Percentiles rank a stretch among this genome's conserved stretches.
These are phyloP conservation scores for Galagoides demidoff DNA, from an alignment of 2,797 vertebrate genomes.

Conservation along the genomic window DNA sequence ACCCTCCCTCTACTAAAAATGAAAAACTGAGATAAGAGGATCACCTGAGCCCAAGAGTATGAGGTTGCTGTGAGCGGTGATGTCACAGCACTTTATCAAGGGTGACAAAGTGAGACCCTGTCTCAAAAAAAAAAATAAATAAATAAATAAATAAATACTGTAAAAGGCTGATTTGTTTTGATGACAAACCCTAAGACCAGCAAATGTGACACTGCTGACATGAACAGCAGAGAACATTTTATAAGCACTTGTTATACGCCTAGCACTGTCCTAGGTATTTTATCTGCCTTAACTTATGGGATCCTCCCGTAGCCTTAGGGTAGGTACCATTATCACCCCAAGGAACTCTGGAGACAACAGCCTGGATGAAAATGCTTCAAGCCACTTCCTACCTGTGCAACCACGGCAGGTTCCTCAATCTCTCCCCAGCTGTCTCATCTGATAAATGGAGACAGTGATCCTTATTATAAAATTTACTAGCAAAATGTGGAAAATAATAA, in stretches of 20 bases:
- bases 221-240: fast-evolving
- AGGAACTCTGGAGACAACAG: fast-evolving
- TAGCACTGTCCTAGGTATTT: not conserved
- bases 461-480: not conserved
- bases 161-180: not conserved
- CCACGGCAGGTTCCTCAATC: not conserved
- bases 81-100: no score
- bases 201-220: fast-evolving
- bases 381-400: not conserved
- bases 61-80: no score
- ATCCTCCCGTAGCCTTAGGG: not conserved
- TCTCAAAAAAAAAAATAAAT: no score
- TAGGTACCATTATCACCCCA: not conserved
- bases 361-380: not conserved
- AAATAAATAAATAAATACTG: not conserved
- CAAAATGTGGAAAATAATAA: not conserved
- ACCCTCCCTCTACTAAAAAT: no score
- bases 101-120: no score
- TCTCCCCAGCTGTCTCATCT: not conserved
- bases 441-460: not conserved
- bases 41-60: no score
- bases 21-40: no score
- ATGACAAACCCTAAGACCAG: fast-evolving
- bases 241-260: not conserved
- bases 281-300: fast-evolving